phyloP scores from a whole-genome alignment of 2,888 invertebrate genomes.

The Orthosia gracilis region DNA sequence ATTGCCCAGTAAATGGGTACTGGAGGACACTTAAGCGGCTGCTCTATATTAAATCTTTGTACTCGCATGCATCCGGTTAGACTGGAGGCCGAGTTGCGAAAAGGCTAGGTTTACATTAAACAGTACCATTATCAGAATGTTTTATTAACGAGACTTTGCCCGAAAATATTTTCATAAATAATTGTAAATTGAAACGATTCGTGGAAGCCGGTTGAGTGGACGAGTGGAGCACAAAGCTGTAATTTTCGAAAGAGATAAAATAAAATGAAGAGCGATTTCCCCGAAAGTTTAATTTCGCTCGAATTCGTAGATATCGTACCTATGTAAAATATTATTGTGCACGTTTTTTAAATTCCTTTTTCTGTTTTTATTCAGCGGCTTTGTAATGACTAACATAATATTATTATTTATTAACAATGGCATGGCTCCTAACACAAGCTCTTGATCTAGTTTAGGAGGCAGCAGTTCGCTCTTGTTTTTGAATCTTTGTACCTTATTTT shows the following conservation, averaged over 20 bases:
- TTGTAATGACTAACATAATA: too few species aligned
- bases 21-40: too few species aligned
- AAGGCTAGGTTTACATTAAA: too few species aligned
- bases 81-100: too few species aligned
- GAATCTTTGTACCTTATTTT: too few species aligned
- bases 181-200: constrained; percentile 21
- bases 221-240: constrained; percentile 7
- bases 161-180: constrained; percentile 16
- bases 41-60: too few species aligned
- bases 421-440: too few species aligned
- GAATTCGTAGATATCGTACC: neutral
- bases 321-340: neutral
- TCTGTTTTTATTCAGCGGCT: neutral
- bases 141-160: neutral
- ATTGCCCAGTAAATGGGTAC: too few species aligned
- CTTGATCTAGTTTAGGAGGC: too few species aligned
- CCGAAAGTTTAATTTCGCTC: neutral
- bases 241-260: constrained; percentile 10
- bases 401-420: too few species aligned
- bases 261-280: constrained; percentile 17
- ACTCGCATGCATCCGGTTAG: too few species aligned
- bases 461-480: too few species aligned
- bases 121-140: neutral
- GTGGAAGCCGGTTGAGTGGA: neutral
- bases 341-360: neutral